Base-by-base conservation (phyloP, 2,113 vertebrate species). In the Clinocottus analis region DNA sequence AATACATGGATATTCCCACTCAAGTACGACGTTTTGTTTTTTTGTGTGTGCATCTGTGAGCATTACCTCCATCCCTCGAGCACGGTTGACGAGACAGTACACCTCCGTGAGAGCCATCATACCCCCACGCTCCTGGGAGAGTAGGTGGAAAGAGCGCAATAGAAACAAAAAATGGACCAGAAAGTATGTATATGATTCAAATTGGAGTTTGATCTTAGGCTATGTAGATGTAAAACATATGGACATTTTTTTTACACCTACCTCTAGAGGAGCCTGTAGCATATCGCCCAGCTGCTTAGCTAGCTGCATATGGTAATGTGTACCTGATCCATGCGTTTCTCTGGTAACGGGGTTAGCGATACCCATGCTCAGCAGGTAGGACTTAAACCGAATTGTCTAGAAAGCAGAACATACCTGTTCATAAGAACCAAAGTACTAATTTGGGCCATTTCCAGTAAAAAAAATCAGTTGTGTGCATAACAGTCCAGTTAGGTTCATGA, bases 101-200 rank as follows among this genome's bases (percentile, higher is more conserved):
- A 99, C 98, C 79, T 99, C 98, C 0, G 97, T 99, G 19, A 99
- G 96, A 0, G 97, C 97, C 98, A 99, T 98, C 94, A 99, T 99
- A 29, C 98, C 98, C 0, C 98, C 97, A 72, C 96, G 95, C 85
- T 99, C 98, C 98, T 99, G 82, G 39, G 14, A 29, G 49, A 25
- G 41, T 16, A 21, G 74, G 27, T 0, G 39, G 11, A 33, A 35
- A 14, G 29, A 31, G 9, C 58, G 16, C 0, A 14, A 27, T 5
- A 39, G 3, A 51, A 2, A 12, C 10, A 51, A 8, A 13, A 33
- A 29, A 47, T 25, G 4, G 21, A 55, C n/a, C n/a, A 66, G 9
- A n/a, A 31, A 63, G 13, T 16, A 21, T 17, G 7, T 25, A 27
- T 2, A 31, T 35, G 2, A 17, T 25, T 33, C 5, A 17, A 51